phyloP scores from a whole-genome alignment of 2,797 vertebrate genomes.

The Enteromius thamalakanensis region DNA sequence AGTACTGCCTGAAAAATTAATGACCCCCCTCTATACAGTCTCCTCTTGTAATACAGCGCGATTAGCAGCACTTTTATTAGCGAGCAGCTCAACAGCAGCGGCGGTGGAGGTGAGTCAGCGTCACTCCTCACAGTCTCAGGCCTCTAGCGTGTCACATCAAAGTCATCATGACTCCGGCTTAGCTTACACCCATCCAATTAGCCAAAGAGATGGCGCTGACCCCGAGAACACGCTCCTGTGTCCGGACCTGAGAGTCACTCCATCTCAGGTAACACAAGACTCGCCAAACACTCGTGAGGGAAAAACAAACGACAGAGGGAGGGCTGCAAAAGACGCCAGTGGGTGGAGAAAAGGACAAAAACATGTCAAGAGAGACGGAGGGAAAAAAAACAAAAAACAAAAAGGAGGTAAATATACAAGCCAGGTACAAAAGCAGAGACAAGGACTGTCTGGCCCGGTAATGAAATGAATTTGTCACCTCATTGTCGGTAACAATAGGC shows the following conservation, averaged over 20 bases:
- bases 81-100: slow-evolving; percentile 14
- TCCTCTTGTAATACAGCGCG: slow-evolving; percentile 78
- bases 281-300: slow-evolving; percentile 69
- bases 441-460: slow-evolving; percentile 73
- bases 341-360: slow-evolving; percentile 75
- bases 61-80: slow-evolving; percentile 77
- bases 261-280: slow-evolving; percentile 86
- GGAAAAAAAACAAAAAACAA: slow-evolving; percentile 55
- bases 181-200: slow-evolving; percentile 98
- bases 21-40: slow-evolving; percentile 79
- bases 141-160: slow-evolving; percentile 83
- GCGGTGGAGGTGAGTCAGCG: slow-evolving; percentile 2
- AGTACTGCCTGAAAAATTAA: slow-evolving; percentile 86
- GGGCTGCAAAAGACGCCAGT: slow-evolving; percentile 66
- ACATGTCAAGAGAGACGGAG: slow-evolving; percentile 61
- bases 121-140: slow-evolving; percentile 43
- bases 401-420: slow-evolving; percentile 71
- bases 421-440: slow-evolving; percentile 81
- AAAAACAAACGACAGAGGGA: slow-evolving; percentile 53
- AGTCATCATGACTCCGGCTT: slow-evolving; percentile 86
- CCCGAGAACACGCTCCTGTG: slow-evolving; percentile 80
- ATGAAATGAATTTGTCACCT: slow-evolving; percentile 84
- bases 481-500: slow-evolving; percentile 88
- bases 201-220: slow-evolving; percentile 85
- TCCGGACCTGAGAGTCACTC: slow-evolving; percentile 82